Percentiles rank a stretch among this genome's conserved stretches.
These are phyloP conservation scores for Coecobrya sp. DNA, from an alignment of 2,888 invertebrate species.

Conservation along the genomic window DNA sequence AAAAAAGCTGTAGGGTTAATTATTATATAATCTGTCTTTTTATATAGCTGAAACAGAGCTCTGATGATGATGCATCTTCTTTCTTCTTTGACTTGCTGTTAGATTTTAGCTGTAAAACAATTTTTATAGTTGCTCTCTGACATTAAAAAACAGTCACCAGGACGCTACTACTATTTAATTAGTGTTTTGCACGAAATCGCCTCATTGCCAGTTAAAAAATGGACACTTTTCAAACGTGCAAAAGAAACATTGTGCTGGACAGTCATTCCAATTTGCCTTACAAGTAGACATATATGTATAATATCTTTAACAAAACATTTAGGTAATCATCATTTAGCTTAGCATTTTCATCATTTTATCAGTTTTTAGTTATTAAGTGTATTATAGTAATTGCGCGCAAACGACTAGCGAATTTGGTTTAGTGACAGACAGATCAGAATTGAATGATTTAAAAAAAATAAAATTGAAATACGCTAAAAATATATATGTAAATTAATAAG, in stretches of 20 bases:
- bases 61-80: no score
- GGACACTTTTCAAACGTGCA: neutral
- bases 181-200: neutral
- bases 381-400: neutral
- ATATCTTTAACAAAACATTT: neutral
- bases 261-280: slow-evolving; percentile 58
- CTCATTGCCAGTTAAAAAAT: neutral
- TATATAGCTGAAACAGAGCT: no score
- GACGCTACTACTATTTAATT: neutral
- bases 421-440: neutral
- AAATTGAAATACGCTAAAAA: no score
- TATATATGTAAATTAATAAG: neutral
- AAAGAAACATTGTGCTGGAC: slow-evolving; percentile 29
- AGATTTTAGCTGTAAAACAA: no score
- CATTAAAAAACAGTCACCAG: neutral
- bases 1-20: no score
- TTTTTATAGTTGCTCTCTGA: neutral
- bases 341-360: neutral
- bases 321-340: neutral
- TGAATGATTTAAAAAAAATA: neutral
- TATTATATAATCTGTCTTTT: no score
- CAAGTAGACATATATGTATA: slow-evolving; percentile 4
- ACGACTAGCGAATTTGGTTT: neutral
- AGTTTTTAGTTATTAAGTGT: neutral
- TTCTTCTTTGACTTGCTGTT: no score